These are phyloP conservation scores for Muntiacus reevesi DNA, from an alignment of 2,113 vertebrate genomes.

Conservation along the genomic window DNA sequence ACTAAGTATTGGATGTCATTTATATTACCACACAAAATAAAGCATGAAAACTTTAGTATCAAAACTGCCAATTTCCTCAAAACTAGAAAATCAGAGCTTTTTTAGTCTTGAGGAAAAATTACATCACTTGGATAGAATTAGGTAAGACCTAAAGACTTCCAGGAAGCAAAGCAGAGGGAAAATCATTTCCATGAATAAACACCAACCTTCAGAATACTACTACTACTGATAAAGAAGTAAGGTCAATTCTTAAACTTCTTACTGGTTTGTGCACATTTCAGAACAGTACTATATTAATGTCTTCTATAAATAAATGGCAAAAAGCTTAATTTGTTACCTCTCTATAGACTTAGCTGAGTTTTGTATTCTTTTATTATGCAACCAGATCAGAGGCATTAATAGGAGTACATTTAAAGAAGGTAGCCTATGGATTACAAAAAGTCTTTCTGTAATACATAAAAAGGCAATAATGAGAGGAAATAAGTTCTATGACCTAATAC, in stretches of 20 bases:
- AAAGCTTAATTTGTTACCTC: neutral
- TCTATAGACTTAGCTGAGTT: neutral
- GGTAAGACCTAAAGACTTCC: neutral
- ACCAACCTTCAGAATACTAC: neutral
- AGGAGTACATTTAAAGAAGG: neutral
- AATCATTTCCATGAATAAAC: neutral
- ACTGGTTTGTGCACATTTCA: neutral
- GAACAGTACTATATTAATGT: neutral
- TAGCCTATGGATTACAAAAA: neutral
- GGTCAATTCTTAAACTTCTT: neutral
- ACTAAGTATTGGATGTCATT: neutral
- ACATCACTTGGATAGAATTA: neutral
- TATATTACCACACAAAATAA: neutral
- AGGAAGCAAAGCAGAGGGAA: neutral
- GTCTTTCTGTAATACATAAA: neutral
- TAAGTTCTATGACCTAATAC: neutral
- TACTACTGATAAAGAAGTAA: neutral
- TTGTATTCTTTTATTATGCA: neutral
- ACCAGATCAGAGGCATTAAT: neutral
- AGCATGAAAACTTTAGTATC: neutral
- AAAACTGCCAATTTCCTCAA: neutral
- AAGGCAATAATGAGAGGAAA: neutral
- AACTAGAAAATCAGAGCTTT: neutral
- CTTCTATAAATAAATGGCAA: neutral
- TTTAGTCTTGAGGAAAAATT: neutral